Conservation (phyloP, 2,888 invertebrate genomes). For the Bhutanitis thaidina region DNA sequence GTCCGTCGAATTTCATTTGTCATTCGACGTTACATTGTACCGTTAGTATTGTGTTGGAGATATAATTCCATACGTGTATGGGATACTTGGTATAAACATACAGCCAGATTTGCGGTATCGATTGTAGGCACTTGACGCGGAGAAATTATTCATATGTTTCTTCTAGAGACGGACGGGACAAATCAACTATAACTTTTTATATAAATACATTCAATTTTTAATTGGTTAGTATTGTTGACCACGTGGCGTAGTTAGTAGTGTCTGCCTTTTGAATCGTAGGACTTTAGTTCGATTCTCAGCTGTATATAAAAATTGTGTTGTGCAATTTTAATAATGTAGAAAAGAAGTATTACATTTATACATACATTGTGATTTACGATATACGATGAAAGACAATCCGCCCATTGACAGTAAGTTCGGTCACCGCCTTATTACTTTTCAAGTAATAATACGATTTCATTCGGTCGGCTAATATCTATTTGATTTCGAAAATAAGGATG, state of each 20-base stretch:
- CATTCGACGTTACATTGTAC: conserved; percentile 41
- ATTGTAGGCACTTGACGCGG: background rate
- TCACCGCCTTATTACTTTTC: conserved; percentile 3
- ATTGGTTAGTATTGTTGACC: no score
- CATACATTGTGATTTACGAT: no score
- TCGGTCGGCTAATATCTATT: conserved; percentile 15
- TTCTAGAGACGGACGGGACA: no score
- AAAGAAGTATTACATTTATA: no score
- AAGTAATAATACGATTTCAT: conserved; percentile 12
- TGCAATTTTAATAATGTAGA: no score
- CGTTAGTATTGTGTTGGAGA: conserved; percentile 22
- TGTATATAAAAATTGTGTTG: no score
- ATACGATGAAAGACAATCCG: background rate
- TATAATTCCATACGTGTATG: background rate
- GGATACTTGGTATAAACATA: background rate
- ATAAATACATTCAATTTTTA: no score
- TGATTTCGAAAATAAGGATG: conserved; percentile 6
- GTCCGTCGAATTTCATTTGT: conserved; percentile 69
- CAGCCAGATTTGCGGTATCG: conserved; percentile 10
- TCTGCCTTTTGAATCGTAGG: no score
- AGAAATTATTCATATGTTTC: no score
- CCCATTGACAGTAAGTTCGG: background rate
- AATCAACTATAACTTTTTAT: no score
- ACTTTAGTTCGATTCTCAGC: no score
- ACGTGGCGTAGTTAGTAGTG: no score